Conservation (phyloP, 2,888 invertebrate species). For the Ormyrus rosae region DNA sequence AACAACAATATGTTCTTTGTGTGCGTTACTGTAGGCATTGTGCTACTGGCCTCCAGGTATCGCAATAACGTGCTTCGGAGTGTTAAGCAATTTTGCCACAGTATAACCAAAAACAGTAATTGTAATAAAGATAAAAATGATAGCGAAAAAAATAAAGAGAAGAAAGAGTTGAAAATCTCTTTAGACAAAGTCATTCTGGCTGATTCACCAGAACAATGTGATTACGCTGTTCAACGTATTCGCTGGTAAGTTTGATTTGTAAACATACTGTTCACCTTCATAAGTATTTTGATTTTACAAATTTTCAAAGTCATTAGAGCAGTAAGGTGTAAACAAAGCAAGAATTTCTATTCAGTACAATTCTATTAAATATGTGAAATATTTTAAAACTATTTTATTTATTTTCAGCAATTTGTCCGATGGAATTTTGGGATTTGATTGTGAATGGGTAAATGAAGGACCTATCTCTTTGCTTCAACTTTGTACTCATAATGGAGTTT, state of each 20-base stretch:
- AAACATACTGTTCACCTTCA: constrained; percentile 45
- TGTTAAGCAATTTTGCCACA: constrained; percentile 69
- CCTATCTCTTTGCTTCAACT: constrained; percentile 86
- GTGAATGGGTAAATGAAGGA: constrained; percentile 87
- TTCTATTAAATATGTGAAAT: background rate
- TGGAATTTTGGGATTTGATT: constrained; percentile 85
- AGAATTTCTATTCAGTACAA: background rate
- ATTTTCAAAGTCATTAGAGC: constrained; percentile 19
- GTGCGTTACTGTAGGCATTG: constrained; percentile 72
- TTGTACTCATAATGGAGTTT: constrained; percentile 83
- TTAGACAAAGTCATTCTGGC: constrained; percentile 71
- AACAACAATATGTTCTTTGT: constrained; percentile 68
- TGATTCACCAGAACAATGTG: constrained; percentile 72
- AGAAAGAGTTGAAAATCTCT: constrained; percentile 60
- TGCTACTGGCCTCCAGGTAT: constrained; percentile 72
- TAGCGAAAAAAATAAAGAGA: constrained; percentile 51
- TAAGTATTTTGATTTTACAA: constrained; percentile 1
- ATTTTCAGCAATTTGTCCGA: constrained; percentile 68
- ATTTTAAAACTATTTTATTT: constrained; percentile 48
- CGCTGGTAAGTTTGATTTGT: constrained; percentile 66
- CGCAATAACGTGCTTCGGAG: constrained; percentile 70
- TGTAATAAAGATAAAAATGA: constrained; percentile 48
- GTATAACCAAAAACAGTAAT: constrained; percentile 59
- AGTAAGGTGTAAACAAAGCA: too few relatives aligned
- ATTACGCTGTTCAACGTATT: constrained; percentile 73